Percentiles rank a stretch among this genome's conserved stretches.
Evolutionary conservation across 2,113 vertebrate genomes (phyloP).

Genomic region (Leptocoma aspasia): DNA sequence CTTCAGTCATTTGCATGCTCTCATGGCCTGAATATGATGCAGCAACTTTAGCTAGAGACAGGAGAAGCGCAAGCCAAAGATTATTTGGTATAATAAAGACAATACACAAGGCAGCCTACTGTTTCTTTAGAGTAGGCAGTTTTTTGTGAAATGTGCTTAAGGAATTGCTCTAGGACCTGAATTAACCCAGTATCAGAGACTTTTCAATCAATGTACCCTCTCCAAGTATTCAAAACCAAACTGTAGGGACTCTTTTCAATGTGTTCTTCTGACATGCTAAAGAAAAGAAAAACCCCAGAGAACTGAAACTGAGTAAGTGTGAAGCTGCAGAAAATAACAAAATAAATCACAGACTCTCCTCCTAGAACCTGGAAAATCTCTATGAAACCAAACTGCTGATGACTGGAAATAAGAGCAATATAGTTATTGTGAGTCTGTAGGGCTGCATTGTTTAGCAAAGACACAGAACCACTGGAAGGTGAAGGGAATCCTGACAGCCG

Average conservation of each 20-base stretch:
- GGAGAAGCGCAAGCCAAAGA: neutral
- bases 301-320: neutral
- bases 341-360: neutral
- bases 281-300: neutral
- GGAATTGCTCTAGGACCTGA: neutral
- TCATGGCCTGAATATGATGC: neutral
- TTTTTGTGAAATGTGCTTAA: neutral
- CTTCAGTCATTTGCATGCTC: neutral
- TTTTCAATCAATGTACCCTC: neutral
- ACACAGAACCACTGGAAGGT: neutral
- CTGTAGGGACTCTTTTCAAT: neutral
- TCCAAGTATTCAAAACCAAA: neutral
- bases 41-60: neutral
- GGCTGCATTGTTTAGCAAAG: neutral
- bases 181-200: neutral
- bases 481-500: neutral
- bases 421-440: neutral
- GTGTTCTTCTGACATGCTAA: neutral
- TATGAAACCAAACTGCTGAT: neutral
- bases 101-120: neutral
- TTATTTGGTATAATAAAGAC: neutral
- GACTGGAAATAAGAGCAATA: neutral
- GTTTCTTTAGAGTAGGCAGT: neutral
- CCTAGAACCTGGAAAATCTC: neutral
- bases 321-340: neutral